Conservation (phyloP, 2,797 vertebrate genomes). For the Bryconaethiops microstoma region DNA sequence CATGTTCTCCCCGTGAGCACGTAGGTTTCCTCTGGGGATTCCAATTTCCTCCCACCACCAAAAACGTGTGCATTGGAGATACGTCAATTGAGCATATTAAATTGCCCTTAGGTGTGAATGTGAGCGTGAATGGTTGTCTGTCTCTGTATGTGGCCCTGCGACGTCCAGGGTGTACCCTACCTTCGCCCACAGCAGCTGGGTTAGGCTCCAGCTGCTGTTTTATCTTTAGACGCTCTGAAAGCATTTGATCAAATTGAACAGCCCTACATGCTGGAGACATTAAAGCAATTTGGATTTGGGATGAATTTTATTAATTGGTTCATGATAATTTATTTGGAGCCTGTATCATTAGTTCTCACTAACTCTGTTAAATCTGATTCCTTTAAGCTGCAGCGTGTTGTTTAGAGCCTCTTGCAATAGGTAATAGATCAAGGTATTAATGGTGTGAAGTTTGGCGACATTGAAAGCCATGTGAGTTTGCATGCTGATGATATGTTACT, state of each 20-base stretch:
- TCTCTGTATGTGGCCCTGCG: too few relatives aligned
- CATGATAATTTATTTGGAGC: neutral
- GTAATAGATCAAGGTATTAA: constrained; percentile 22
- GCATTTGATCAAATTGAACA: neutral
- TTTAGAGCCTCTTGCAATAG: constrained; percentile 22
- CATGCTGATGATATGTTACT: constrained; percentile 38
- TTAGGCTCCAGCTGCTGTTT: too few relatives aligned
- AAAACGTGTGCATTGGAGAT: too few relatives aligned
- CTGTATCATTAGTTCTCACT: constrained; percentile 2
- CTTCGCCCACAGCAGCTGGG: too few relatives aligned
- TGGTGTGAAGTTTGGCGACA: neutral
- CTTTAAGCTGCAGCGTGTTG: constrained; percentile 20
- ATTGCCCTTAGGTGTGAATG: too few relatives aligned
- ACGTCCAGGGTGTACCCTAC: too few relatives aligned
- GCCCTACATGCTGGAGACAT: neutral
- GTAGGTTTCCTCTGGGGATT: too few relatives aligned
- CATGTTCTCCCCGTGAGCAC: too few relatives aligned
- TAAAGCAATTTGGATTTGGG: constrained; percentile 11
- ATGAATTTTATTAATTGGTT: neutral
- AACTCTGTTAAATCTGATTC: neutral
- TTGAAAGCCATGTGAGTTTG: constrained; percentile 18
- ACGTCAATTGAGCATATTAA: too few relatives aligned
- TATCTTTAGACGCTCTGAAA: neutral
- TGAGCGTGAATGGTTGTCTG: too few relatives aligned
- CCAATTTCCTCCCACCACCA: too few relatives aligned